phyloP scores from a whole-genome alignment of 2,797 vertebrate genomes.

The Pipistrellus nathusii region DNA sequence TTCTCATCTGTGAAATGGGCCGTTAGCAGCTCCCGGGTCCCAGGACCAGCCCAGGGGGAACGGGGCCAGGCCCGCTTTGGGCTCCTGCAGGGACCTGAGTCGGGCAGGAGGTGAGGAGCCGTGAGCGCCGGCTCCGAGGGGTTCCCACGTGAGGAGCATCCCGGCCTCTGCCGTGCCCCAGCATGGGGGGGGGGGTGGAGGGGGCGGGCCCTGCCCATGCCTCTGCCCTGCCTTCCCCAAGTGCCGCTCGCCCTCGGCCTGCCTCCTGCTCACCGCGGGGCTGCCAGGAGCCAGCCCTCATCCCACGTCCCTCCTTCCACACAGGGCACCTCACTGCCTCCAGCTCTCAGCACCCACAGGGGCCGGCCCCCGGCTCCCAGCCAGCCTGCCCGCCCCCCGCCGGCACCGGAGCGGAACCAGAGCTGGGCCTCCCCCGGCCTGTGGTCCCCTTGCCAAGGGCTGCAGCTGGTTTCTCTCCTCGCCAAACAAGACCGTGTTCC shows the following conservation, averaged over 20 bases:
- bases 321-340: fast-evolving
- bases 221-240: not conserved
- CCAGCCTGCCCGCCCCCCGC: fast-evolving
- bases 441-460: not conserved
- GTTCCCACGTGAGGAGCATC: fast-evolving
- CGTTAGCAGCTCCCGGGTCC: fast-evolving
- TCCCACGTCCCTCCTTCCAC: not conserved
- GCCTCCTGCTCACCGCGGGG: not conserved
- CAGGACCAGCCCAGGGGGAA: fast-evolving
- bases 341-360: fast-evolving
- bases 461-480: not conserved
- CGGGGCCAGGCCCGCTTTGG: fast-evolving
- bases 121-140: too few species aligned
- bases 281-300: not conserved
- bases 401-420: not conserved
- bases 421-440: not conserved
- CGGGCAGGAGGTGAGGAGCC: not conserved
- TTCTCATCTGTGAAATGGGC: not conserved
- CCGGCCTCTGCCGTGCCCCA: not conserved
- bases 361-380: not conserved
- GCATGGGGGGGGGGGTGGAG: fast-evolving
- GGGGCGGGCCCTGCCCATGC: fast-evolving
- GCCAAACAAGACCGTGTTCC: not conserved
- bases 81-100: not conserved
- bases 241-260: fast-evolving